These are phyloP conservation scores for Drosophila melanica DNA, from an alignment of 1,140 invertebrate genomes.

Conservation along the genomic window DNA sequence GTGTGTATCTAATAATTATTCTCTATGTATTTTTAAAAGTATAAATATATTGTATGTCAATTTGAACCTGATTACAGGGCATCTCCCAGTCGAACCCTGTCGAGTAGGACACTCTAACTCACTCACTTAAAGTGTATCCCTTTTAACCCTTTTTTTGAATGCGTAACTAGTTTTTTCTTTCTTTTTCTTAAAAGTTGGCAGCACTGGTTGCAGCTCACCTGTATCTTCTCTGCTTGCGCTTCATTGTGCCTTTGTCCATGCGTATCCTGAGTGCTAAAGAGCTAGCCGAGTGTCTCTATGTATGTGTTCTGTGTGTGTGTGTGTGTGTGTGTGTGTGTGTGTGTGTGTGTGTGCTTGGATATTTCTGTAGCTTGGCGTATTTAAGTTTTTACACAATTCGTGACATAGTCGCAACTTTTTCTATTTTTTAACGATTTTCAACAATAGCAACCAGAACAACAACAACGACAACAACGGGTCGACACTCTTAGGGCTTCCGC, in stretches of 20 bases:
- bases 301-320: neutral
- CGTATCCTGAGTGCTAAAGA: slow-evolving; percentile 53
- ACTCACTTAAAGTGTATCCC: too few species aligned
- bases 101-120: too few species aligned
- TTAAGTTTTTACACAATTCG: slow-evolving; percentile 43
- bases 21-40: too few species aligned
- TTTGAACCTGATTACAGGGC: too few species aligned
- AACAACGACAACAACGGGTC: slow-evolving; percentile 12
- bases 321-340: slow-evolving; percentile 12
- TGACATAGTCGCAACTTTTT: slow-evolving; percentile 66
- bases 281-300: neutral
- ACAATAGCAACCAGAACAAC: slow-evolving; percentile 5
- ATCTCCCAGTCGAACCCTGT: too few species aligned
- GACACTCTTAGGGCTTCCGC: slow-evolving; percentile 69
- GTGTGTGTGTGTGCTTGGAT: neutral
- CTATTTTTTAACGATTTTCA: slow-evolving; percentile 78
- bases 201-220: slow-evolving; percentile 44
- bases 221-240: slow-evolving; percentile 83
- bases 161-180: too few species aligned
- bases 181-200: too few species aligned
- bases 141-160: too few species aligned
- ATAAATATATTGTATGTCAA: too few species aligned
- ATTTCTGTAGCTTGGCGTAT: neutral
- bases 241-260: slow-evolving; percentile 84
- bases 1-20: too few species aligned